Conservation (phyloP, 2,113 vertebrate genomes). For the Gopherus evgoodei region DNA sequence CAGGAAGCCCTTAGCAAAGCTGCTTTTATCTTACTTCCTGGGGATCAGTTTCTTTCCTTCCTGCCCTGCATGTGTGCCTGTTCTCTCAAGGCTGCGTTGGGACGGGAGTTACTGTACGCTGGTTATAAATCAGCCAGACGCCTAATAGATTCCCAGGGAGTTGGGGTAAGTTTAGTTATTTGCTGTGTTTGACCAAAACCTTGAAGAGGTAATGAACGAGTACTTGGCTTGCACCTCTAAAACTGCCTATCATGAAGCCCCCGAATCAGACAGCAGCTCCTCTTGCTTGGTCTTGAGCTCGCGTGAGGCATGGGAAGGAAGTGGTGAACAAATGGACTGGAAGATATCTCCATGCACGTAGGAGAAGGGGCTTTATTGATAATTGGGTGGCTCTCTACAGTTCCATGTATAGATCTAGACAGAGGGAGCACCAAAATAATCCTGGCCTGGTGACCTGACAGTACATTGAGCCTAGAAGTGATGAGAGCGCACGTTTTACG, state of each 20-base stretch:
- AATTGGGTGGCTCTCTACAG: not conserved
- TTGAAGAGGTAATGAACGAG: not conserved
- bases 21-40: constrained; percentile 60
- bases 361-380: not conserved
- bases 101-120: not conserved
- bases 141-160: not conserved
- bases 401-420: too few relatives aligned
- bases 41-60: constrained; percentile 56
- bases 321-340: not conserved
- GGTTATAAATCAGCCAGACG: not conserved
- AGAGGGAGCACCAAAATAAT: not conserved
- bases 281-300: not conserved
- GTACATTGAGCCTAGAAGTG: not conserved
- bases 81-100: constrained; percentile 17
- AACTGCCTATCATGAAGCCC: not conserved
- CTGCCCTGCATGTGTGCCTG: constrained; percentile 24
- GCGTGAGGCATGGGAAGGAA: not conserved
- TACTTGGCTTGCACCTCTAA: not conserved
- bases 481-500: not conserved
- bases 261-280: not conserved
- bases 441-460: not conserved
- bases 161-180: not conserved
- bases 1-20: constrained; percentile 16
- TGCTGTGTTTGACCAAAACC: not conserved
- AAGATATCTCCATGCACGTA: not conserved